Base-by-base conservation (phyloP, 2,113 vertebrate species). In the Jacana jacana region DNA sequence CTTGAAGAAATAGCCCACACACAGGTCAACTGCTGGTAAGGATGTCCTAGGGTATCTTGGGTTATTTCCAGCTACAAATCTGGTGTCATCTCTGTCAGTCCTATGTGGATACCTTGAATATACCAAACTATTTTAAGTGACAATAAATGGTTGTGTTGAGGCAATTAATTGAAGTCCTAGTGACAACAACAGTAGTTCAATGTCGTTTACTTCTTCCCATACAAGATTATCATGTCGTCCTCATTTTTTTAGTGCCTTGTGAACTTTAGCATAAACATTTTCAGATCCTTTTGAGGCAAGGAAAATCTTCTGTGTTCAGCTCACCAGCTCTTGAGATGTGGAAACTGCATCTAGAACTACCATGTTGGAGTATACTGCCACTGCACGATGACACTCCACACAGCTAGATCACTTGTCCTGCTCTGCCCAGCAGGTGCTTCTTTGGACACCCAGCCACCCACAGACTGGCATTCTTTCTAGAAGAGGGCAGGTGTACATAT, bases 391-490 rank as follows among this genome's bases (percentile, higher is more conserved):
- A 40, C 1, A 2, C 37, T 46, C 24, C 28, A 5, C 60, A 40
- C 30, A n/a, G 46, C 52, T 46, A 25, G 13, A 16, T 46, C 23
- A 33, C 17, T 81, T 37, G 37, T 25, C 31, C 31, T 31, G 9
- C 46, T 61, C 0, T 0, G 37, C 23, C 39, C 0, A 0, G 11
- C 23, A 54, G 39, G 22, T 28, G 39, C 46, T 70, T 63, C 48
- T 63, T 61, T 87, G 31, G n/a, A 46, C 39, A n/a, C 7, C 3
- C 17, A 22, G 6, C 3, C 17, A 22, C 13, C 17, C 17, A 16
- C 39, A 70, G 18, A 19, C 14, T 28, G 48, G 23, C 8, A 10
- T 79, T 63, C 48, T 37, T 79, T 54, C 55, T 17, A 28, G 10
- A 63, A 46, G 48, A n/a, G 11, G 33, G 28, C 17, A 46, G 39